Conservation (phyloP, 92 coral and sea anemone species). For the Paramuricea clavata region DNA sequence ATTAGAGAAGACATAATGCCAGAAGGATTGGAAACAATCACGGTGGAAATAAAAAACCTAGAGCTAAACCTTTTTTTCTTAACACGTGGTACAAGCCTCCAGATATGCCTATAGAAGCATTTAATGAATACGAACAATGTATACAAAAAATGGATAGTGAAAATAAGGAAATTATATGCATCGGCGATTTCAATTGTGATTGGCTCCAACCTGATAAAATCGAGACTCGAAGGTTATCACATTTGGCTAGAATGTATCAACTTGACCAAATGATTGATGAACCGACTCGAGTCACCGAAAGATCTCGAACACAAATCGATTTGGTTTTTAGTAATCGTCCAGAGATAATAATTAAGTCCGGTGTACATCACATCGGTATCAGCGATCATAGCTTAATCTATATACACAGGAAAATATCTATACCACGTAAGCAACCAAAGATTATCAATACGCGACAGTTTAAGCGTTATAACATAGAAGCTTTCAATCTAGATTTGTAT, state of each 20-base stretch:
- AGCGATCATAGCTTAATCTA: constrained; percentile 14
- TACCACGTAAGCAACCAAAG: constrained; percentile 20
- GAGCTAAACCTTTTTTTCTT: no score
- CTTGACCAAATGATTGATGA: not conserved
- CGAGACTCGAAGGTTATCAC: not conserved
- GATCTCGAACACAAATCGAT: not conserved
- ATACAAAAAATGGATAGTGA: not conserved
- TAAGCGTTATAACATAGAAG: not conserved
- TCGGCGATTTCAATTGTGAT: constrained; percentile 18
- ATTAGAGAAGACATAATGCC: no score
- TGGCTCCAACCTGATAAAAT: not conserved
- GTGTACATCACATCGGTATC: not conserved
- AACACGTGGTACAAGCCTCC: no score
- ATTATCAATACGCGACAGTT: constrained; percentile 2
- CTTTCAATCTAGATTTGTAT: constrained; percentile 1
- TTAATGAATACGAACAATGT: constrained; percentile 8
- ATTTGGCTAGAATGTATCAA: not conserved
- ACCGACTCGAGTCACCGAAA: not conserved
- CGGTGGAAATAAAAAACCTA: no score
- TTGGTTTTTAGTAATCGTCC: constrained; percentile 11
- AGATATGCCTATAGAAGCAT: no score
- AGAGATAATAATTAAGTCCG: not conserved
- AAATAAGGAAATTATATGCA: constrained; percentile 7
- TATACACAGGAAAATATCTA: constrained; percentile 12
- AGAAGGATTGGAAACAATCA: no score